These are phyloP conservation scores for Apis dorsata DNA, from an alignment of 1,140 invertebrate species.

Conservation along the genomic window DNA sequence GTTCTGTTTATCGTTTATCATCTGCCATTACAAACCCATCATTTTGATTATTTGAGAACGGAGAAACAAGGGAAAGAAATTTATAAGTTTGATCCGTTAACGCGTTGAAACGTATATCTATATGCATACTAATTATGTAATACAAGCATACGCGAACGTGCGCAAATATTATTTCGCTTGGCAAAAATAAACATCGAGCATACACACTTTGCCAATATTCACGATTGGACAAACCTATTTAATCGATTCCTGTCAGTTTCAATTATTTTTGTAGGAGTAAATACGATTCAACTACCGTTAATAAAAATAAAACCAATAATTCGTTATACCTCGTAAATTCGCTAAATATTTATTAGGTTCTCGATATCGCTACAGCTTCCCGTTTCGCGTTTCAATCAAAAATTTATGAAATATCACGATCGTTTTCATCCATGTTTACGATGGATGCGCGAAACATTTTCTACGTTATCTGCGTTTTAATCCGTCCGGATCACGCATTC, in stretches of 20 bases:
- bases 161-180: not conserved
- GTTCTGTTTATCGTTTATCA: not conserved
- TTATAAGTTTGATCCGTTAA: too few relatives aligned
- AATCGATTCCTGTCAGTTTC: not conserved
- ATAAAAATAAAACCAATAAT: conserved; percentile 50
- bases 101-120: too few relatives aligned
- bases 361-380: conserved; percentile 21
- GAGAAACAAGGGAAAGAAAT: not conserved
- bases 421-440: conserved; percentile 33
- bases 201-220: not conserved
- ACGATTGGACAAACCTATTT: conserved; percentile 20
- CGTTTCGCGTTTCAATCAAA: conserved; percentile 38
- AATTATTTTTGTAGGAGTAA: conserved; percentile 14
- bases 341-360: conserved; percentile 56
- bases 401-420: conserved; percentile 44
- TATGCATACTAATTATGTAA: too few relatives aligned
- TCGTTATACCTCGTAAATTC: conserved; percentile 46
- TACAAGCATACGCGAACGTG: not conserved
- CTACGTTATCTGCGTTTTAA: conserved; percentile 29
- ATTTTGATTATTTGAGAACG: too few relatives aligned
- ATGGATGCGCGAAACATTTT: conserved; percentile 7
- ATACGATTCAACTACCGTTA: not conserved
- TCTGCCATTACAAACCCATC: not conserved
- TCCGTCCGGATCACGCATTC: not conserved
- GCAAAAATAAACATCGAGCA: not conserved